These are phyloP conservation scores for Pelecanoides urinatrix DNA, from an alignment of 2,113 vertebrate genomes.

Conservation along the genomic window DNA sequence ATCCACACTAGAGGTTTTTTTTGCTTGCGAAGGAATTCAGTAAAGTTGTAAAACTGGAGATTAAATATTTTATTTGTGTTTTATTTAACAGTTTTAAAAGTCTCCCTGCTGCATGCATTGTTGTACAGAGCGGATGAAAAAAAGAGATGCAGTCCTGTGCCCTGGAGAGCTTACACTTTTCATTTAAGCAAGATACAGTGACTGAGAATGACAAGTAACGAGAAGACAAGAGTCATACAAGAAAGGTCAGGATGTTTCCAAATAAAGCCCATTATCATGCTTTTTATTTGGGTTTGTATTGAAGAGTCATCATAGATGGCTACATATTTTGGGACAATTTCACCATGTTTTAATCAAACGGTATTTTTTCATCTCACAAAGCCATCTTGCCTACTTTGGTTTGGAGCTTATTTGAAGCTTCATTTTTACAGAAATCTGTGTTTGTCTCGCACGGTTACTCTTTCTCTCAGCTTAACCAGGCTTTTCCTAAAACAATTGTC, in stretches of 20 bases:
- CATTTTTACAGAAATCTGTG: background rate
- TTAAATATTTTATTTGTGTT: background rate
- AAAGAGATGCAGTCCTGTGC: slow-evolving; percentile 13
- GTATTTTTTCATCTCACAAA: background rate
- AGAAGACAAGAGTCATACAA: slow-evolving; percentile 36
- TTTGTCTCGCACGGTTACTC: background rate
- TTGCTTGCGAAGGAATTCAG: background rate
- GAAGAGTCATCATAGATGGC: background rate
- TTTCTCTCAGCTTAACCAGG: background rate
- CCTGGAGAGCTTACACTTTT: slow-evolving; percentile 52
- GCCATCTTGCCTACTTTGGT: background rate
- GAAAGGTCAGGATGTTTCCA: slow-evolving; percentile 43
- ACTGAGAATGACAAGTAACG: slow-evolving; percentile 59
- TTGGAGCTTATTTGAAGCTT: background rate
- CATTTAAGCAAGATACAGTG: slow-evolving; percentile 54
- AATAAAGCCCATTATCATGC: slow-evolving; percentile 49
- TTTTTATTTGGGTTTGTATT: slow-evolving; percentile 21
- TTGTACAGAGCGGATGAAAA: background rate
- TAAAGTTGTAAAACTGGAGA: background rate
- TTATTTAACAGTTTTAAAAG: background rate
- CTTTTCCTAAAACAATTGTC: background rate
- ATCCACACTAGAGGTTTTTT: background rate
- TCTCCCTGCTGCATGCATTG: background rate
- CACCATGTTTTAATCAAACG: background rate
- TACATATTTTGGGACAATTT: background rate